Evolutionary conservation across 2,888 invertebrate species (phyloP), one percentile per base, ranked within the genome.

Genomic region (Kuschelorhynchus macadamiae): DNA sequence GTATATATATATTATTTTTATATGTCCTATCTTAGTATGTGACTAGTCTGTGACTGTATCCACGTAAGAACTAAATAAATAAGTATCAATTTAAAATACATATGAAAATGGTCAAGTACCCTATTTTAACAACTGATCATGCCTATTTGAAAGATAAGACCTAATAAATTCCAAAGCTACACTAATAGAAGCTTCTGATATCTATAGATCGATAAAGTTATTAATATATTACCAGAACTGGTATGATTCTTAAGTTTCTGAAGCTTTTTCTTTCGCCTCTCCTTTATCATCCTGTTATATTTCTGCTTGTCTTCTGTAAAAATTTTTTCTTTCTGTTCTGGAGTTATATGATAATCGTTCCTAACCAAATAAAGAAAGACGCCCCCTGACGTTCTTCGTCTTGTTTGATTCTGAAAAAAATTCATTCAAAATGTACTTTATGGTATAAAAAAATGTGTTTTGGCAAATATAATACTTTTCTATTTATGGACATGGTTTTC

Each of bases 381-480:
- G 17, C 96, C 96, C 9, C 96, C 96, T 0, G 95, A 91, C 3
- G 95, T 96, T 71, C 96, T 87, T 56, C 95, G 88, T 57, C 96
- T 88, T 5, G 87, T 88, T 47, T 92, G 91, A 83, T 94, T 65
- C 64, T 64, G 16, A 11, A 63, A 53, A 53, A 47, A 41, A 47
- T 53, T 25, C n/a, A n/a, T n/a, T n/a, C n/a, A 41, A 44, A 18
- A 18, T 16, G 2, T 11, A 2, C 2, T 47, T 41, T 39, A 53
- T 14, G 12, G 44, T 44, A 32, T 9, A 20, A 39, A 16, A 36
- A n/a, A 5, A n/a, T n/a, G n/a, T n/a, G n/a, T 14, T 36, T 36
- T 53, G 9, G 9, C 12, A 53, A 30, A 7, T 30, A 9, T 30
- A 30, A 7, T 30, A 9, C 5, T 30, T 30, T 30, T 9, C 9